A percentile compares a stretch with the other conserved stretches of the same genome.
Evolutionary conservation across 1,140 invertebrate genomes (phyloP).

Genomic region (Papilio aristodemus): DNA sequence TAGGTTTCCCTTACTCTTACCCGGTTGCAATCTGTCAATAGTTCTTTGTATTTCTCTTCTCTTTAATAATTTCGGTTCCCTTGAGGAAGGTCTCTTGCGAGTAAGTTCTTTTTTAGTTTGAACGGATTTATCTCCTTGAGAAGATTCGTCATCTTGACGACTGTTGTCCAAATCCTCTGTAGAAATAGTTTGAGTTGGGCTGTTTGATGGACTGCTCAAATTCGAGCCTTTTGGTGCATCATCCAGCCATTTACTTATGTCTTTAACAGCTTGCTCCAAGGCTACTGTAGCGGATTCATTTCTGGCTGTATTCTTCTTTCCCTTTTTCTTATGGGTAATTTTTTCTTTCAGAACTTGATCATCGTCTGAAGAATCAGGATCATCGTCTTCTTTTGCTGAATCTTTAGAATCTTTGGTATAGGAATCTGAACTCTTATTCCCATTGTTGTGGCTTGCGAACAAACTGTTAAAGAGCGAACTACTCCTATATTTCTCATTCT

Average conservation of each 20-base stretch:
- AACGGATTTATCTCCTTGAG: constrained; percentile 60
- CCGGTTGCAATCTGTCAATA: constrained; percentile 90
- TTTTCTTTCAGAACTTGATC: constrained; percentile 61
- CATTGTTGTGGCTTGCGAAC: constrained; percentile 52
- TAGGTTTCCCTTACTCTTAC: constrained; percentile 92
- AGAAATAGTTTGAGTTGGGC: constrained; percentile 63
- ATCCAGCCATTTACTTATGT: constrained; percentile 93
- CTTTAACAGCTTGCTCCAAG: constrained; percentile 91
- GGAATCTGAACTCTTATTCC: constrained; percentile 46
- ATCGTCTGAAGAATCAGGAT: constrained; percentile 42
- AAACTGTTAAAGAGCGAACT: constrained; percentile 61
- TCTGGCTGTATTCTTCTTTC: constrained; percentile 70
- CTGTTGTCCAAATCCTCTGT: constrained; percentile 73
- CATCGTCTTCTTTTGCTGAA: constrained; percentile 52
- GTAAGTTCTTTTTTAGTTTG: constrained; percentile 62
- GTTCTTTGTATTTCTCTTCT: constrained; percentile 89
- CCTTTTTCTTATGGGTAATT: constrained; percentile 51
- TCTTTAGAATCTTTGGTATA: constrained; percentile 50
- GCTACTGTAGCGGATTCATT: constrained; percentile 86
- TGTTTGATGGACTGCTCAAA: constrained; percentile 85
- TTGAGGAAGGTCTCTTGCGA: constrained; percentile 71
- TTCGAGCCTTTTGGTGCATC: constrained; percentile 88
- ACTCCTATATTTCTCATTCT: constrained; percentile 81
- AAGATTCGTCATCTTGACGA: constrained; percentile 65
- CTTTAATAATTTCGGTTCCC: constrained; percentile 76